Evolutionary conservation across 2,888 invertebrate genomes (phyloP), one percentile per base, ranked within the genome.

Genomic region (Plebejus melissa): DNA sequence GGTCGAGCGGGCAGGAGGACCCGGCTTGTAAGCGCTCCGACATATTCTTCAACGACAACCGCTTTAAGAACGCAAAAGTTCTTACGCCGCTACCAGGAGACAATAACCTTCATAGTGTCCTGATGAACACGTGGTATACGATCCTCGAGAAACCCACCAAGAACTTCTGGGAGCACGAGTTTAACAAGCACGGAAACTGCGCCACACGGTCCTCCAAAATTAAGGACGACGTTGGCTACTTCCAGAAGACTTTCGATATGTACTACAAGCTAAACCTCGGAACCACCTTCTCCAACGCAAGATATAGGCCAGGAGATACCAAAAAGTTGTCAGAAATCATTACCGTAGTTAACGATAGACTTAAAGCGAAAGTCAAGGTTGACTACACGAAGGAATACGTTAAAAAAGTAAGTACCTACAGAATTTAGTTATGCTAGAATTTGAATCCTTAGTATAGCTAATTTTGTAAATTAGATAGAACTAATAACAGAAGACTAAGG

Each of bases 251-350:
- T 36, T 65, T 65, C 13, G 65, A 65, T 28, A 11, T 65, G 65
- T 65, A 65, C 65, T 65, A 65, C 36, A 65, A 36, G 65, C 65
- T 65, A 1, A 36, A 13, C 32, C 65, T 65, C 32, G 65, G 32
- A 1, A 36, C 32, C 5, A 65, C 32, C 32, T 65, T 65, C 22
- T 32, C 32, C 5, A 65, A 32, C 13, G 32, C 32, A 4, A 65
- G 32, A 36, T 65, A 32, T 13, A 65, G 32, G 1, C 32, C 65
- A 4, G 65, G 65, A 32, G 65, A 65, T 16, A 65, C 13, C 9
- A 65, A 65, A 36, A 65, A 65, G 16, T 65, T 65, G 32, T 65
- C 65, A 36, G 65, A 65, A 36, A 65, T 65, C 65, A 65, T 65
- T 36, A 32, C 7, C 6, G 32, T 65, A 36, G 4, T 65, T 32